Evolutionary conservation across 2,888 invertebrate genomes (phyloP), one percentile per base, ranked within the genome.

Genomic region (Encarsia formosa): DNA sequence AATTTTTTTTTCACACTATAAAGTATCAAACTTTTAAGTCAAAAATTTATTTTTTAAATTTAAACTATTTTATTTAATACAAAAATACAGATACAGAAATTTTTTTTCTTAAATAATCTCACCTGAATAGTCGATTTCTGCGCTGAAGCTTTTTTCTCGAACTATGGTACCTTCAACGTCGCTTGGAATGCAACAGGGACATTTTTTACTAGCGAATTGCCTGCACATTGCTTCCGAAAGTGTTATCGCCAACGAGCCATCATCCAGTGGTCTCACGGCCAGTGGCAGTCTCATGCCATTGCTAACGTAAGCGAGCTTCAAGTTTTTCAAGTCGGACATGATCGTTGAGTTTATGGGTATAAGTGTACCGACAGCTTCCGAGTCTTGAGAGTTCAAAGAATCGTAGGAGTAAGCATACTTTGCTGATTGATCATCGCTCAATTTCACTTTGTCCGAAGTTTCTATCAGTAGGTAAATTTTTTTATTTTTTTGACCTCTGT

Each of bases 251-350:
- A 65, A 68, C 6, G 68, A 66, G 8, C 68, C 70, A 31, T 73
- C 70, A 2, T 60, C 32, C 37, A 65, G 48, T 57, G 49, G 65
- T 22, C 51, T 59, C 40, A 71, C 62, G 8, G 63, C 67, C 34
- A 73, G 18, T 0, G 73, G 73, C 23, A 73, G 54, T 31, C 56
- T 65, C 0, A 70, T 66, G 4, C 65, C 66, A 45, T 71, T 68
- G 3, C 66, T 70, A 5, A 69, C 49, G 42, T 69, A 73, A 24
- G 63, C 65, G 11, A 71, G 45, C 15, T 68, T 62, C 0, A 64
- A 60, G 13, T 61, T 26, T 3, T n/a, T 16, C 13, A 18, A 4
- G 5, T 44, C 23, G 4, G 42, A 16, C 5, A 15, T 9, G 35
- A 41, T 16, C 9, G 20, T 24, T 3, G 55, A 48, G 23, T 53